Base-by-base conservation (phyloP, 2,797 vertebrate genomes). In the Chelon auratus region DNA sequence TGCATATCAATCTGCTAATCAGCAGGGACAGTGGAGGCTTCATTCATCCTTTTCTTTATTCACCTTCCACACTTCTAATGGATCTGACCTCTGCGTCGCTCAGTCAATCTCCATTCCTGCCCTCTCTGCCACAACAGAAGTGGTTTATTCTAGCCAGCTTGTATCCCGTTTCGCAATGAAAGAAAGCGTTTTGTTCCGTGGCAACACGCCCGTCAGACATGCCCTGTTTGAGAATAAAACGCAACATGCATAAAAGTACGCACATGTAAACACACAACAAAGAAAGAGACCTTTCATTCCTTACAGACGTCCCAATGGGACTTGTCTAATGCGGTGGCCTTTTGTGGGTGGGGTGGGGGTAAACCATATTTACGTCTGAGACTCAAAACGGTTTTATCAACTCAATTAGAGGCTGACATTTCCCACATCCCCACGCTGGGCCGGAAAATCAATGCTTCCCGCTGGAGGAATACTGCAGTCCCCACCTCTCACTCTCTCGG, bases 401-500 rank as follows among this genome's bases (percentile, higher is more conserved):
- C 91, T 92, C 91, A 93, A 93, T 93, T 93, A 93, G 89, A 91
- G 85, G 81, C 82, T 93, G 92, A 93, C 92, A 93, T 93, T 93
- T 93, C 87, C 87, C 85, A 89, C 85, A 85, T 93, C 83, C 76
- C 78, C 86, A 90, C 53, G 65, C 86, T 79, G 78, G 76, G 84
- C 83, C 14, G 71, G 76, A 89, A 92, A 93, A 93, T 93, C 92
- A 72, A 93, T 93, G 92, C 77, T 75, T 87, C 83, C 88, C 58
- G 55, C 87, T 87, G 81, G 81, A 91, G 80, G 89, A 91, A 87
- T 89, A 89, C 89, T 90, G 88, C 87, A 91, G 83, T 88, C 82
- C 80, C 87, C 81, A 88, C 81, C 88, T 90, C 79, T 90, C 84
- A 83, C 83, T 87, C 86, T 77, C 77, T 71, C 66, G 74, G 67